Conservation (phyloP, 2,888 invertebrate species). For the Isoperla grammatica region DNA sequence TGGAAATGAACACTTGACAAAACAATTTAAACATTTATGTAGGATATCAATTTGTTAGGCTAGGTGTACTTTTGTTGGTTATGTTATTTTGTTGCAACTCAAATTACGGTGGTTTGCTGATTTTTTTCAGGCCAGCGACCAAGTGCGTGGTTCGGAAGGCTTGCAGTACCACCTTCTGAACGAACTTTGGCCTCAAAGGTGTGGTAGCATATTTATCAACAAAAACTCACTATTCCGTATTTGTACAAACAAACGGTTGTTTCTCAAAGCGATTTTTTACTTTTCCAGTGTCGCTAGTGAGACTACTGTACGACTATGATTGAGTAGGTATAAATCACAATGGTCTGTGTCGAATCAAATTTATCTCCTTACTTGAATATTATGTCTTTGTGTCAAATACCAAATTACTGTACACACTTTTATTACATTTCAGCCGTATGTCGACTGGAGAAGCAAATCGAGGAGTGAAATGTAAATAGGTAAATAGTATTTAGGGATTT, state of each 20-base stretch:
- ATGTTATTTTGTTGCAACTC: not conserved
- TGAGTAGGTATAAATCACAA: not conserved
- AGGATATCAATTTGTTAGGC: no score
- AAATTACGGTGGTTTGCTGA: conserved; percentile 5
- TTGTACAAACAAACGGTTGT: not conserved
- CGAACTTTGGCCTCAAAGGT: conserved; percentile 14
- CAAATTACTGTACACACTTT: conserved; percentile 4
- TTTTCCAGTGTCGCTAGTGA: conserved; percentile 2
- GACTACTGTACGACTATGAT: not conserved
- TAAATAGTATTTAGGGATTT: no score
- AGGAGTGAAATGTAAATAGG: no score
- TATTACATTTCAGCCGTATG: conserved; percentile 1
- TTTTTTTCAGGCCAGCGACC: conserved; percentile 18
- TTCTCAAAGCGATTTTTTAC: not conserved
- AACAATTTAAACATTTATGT: no score
- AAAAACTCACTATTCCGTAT: not conserved
- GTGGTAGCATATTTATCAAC: conserved; percentile 1
- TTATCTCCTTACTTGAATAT: not conserved
- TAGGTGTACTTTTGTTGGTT: no score
- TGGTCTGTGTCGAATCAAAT: not conserved
- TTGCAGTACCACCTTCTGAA: conserved; percentile 20
- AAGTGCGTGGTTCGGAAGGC: conserved; percentile 14
- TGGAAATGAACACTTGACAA: no score
- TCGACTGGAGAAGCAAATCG: not conserved
- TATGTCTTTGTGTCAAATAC: not conserved